Evolutionary conservation across 2,113 vertebrate genomes (phyloP).

Genomic region (Urocynchramus pylzowi): DNA sequence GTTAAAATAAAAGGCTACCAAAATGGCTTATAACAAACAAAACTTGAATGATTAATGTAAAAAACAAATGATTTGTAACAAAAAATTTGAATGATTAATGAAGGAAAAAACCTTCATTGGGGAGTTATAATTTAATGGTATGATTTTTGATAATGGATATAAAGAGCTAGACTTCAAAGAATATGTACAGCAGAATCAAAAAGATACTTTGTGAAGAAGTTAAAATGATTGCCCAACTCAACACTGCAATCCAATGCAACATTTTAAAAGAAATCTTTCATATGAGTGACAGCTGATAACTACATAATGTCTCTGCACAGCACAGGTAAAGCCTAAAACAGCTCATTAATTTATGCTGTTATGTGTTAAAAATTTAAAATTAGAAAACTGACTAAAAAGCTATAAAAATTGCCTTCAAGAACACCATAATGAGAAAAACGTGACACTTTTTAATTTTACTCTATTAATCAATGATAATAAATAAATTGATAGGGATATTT

Average conservation of each 20-base stretch:
- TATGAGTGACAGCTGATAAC: not conserved
- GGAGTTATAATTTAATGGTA: not conserved
- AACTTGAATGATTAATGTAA: not conserved
- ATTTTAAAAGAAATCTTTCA: not conserved
- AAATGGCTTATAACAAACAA: not conserved
- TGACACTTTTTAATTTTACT: not conserved
- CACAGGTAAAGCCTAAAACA: not conserved
- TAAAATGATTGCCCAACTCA: not conserved
- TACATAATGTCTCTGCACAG: not conserved
- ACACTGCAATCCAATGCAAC: not conserved
- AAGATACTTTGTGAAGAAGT: not conserved
- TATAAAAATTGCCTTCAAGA: not conserved
- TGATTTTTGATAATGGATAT: not conserved
- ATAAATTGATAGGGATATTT: not conserved
- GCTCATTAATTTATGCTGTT: not conserved
- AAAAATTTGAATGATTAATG: not conserved
- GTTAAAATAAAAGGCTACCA: not conserved
- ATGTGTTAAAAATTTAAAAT: not conserved
- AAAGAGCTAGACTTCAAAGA: not conserved
- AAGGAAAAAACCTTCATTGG: not conserved
- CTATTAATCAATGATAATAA: not conserved
- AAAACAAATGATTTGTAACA: not conserved
- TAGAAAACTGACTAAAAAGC: not conserved
- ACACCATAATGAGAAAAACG: not conserved
- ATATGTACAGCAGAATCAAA: not conserved